A percentile compares a stretch with the other conserved stretches of the same genome.
Evolutionary conservation across 92 coral and sea anemone genomes (phyloP).

Genomic region (Micromussa lordhowensis): DNA sequence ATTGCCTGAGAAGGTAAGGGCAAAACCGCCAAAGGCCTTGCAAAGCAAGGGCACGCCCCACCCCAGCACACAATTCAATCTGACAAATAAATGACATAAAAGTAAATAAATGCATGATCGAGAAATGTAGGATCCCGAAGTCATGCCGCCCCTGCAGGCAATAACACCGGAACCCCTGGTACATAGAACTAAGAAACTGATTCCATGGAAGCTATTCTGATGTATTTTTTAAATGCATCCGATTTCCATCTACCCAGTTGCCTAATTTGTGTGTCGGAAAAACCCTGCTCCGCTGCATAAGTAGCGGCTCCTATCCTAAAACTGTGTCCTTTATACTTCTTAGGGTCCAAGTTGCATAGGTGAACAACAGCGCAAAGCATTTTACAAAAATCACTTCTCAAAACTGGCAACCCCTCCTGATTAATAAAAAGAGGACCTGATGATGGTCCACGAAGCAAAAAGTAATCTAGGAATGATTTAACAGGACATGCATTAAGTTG

Average conservation of each 20-base stretch:
- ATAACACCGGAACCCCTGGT: background rate
- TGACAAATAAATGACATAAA: too few species aligned
- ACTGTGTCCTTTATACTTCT: conserved; percentile 55
- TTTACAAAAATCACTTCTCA: conserved; percentile 16
- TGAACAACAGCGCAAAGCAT: conserved; percentile 4
- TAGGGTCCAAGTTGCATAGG: conserved; percentile 43
- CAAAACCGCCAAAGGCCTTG: conserved; percentile 11
- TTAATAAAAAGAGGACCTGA: conserved; percentile 40
- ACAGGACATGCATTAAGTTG: conserved; percentile 51
- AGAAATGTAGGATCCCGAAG: too few species aligned
- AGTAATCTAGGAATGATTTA: conserved; percentile 20
- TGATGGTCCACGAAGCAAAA: background rate
- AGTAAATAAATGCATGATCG: too few species aligned
- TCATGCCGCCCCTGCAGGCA: background rate
- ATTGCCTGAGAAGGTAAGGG: conserved; percentile 15
- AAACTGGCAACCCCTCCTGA: conserved; percentile 16
- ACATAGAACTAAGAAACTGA: background rate
- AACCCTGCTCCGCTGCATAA: conserved; percentile 57
- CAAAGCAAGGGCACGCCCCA: conserved; percentile 13
- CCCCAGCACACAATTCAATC: conserved; percentile 20
- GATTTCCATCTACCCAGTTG: conserved; percentile 4
- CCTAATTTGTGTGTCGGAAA: conserved; percentile 52
- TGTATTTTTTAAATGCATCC: conserved; percentile 3
- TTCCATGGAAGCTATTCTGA: conserved; percentile 6
- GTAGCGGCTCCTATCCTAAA: conserved; percentile 67